These are phyloP conservation scores for Crypturellus tataupa DNA, from an alignment of 2,797 vertebrate genomes.

Conservation along the genomic window DNA sequence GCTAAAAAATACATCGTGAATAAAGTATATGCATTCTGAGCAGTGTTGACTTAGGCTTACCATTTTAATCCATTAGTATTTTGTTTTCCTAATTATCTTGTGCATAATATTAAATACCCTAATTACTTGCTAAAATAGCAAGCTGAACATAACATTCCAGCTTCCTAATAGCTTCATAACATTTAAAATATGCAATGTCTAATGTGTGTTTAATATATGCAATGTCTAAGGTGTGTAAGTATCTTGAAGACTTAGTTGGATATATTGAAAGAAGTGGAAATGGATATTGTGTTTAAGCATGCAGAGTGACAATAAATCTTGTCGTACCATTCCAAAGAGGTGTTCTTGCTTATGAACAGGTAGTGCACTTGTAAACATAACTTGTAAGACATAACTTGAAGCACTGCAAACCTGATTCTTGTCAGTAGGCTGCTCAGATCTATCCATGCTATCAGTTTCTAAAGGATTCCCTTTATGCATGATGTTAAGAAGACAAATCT, in stretches of 20 bases:
- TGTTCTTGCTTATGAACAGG: background rate
- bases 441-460: background rate
- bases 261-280: slow-evolving; percentile 24
- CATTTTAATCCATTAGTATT: slow-evolving; percentile 47
- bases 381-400: background rate
- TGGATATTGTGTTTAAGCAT: slow-evolving; percentile 33
- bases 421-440: background rate
- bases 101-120: slow-evolving; percentile 54
- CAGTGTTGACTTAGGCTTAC: slow-evolving; percentile 56
- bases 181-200: slow-evolving; percentile 10
- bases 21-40: background rate
- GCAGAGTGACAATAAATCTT: background rate
- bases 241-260: slow-evolving; percentile 12
- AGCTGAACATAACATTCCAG: slow-evolving; percentile 1
- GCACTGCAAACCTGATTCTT: background rate
- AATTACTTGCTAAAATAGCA: slow-evolving; percentile 56
- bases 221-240: slow-evolving; percentile 16
- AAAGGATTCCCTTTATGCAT: background rate
- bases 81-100: slow-evolving; percentile 69
- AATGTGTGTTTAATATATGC: background rate
- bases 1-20: background rate
- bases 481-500: background rate
- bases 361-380: background rate
- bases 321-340: background rate
- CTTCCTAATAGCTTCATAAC: slow-evolving; percentile 6